Conservation (phyloP, 2,888 invertebrate genomes). For the Aethes cnicana region DNA sequence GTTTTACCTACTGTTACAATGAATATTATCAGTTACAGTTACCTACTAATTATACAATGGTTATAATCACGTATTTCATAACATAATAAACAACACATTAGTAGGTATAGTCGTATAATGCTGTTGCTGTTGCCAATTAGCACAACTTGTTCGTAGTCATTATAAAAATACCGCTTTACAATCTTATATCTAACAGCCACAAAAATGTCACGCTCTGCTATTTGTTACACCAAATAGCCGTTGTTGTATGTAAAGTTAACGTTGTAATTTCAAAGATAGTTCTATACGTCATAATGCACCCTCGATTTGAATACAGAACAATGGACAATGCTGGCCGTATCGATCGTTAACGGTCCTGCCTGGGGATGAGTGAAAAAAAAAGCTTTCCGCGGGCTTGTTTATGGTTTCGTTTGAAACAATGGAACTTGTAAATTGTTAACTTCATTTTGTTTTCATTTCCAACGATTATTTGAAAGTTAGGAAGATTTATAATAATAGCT, state of each 20-base stretch:
- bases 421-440: neutral
- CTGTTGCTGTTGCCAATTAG: no score
- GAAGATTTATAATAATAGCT: neutral
- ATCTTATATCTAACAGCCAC: no score
- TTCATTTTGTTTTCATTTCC: neutral
- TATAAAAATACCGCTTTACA: no score
- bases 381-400: constrained; percentile 31
- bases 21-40: no score
- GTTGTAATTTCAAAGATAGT: constrained; percentile 23
- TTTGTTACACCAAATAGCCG: no score
- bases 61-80: no score
- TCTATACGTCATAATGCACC: constrained; percentile 32
- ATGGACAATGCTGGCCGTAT: constrained; percentile 45
- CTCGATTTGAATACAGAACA: constrained; percentile 42
- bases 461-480: neutral
- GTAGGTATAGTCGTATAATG: no score
- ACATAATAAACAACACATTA: no score
- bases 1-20: no score
- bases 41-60: no score
- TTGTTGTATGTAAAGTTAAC: constrained; percentile 1
- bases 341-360: constrained; percentile 46
- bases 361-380: constrained; percentile 31
- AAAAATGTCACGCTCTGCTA: no score
- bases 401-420: constrained; percentile 24
- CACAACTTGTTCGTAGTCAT: no score